Conservation (phyloP, 2,113 vertebrate species). For the Engraulis encrasicolus region DNA sequence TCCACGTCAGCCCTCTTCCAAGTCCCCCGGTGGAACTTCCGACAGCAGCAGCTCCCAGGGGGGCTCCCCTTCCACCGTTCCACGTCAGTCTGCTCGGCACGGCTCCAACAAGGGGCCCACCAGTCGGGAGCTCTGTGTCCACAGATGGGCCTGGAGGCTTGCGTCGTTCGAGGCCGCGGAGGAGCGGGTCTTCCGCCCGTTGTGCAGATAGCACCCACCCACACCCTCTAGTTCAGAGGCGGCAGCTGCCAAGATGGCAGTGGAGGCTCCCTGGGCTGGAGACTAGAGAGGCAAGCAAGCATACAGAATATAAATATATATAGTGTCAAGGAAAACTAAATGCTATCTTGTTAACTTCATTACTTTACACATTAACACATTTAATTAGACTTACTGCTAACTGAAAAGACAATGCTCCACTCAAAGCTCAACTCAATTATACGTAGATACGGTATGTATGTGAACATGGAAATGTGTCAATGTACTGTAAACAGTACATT, state of each 20-base stretch:
- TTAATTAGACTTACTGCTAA: not conserved
- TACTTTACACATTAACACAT: no score
- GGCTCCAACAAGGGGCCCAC: slow-evolving; percentile 49
- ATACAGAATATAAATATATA: no score
- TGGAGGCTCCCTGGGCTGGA: slow-evolving; percentile 64
- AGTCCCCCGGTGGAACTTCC: not conserved
- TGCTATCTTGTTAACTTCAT: no score
- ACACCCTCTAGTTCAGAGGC: slow-evolving; percentile 61
- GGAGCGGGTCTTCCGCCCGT: slow-evolving; percentile 58
- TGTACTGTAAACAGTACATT: not conserved
- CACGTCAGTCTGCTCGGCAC: slow-evolving; percentile 1
- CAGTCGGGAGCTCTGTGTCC: slow-evolving; percentile 63
- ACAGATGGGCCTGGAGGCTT: slow-evolving; percentile 61
- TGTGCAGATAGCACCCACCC: slow-evolving; percentile 65
- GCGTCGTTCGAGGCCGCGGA: slow-evolving; percentile 55
- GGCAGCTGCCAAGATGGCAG: slow-evolving; percentile 57
- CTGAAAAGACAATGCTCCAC: no score
- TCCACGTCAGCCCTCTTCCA: not conserved
- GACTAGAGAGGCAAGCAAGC: slow-evolving; percentile 53
- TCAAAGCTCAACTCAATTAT: not conserved
- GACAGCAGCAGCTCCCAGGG: not conserved
- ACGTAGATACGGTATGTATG: no score
- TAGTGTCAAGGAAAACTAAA: not conserved
- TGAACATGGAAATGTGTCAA: not conserved
- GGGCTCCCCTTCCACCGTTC: not conserved